Evolutionary conservation across 2,113 vertebrate genomes (phyloP).

Genomic region (Oncorhynchus gorbuscha): DNA sequence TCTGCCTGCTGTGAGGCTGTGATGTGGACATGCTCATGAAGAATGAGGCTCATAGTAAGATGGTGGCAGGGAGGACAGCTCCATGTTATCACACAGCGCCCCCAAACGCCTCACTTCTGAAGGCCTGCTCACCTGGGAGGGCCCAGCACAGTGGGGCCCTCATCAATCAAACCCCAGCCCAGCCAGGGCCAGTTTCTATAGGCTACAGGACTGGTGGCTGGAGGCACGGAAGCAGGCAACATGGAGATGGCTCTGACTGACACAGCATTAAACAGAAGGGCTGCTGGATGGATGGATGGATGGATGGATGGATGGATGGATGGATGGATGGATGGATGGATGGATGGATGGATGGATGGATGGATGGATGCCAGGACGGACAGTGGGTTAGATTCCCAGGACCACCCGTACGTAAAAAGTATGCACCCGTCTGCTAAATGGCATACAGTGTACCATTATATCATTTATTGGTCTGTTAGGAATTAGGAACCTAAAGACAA

Average conservation of each 20-base stretch:
- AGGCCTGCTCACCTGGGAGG: slow-evolving; percentile 55
- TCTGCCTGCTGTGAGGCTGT: slow-evolving; percentile 45
- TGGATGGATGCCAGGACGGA: no score
- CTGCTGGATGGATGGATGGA: neutral
- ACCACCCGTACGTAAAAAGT: no score
- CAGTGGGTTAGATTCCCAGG: no score
- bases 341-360: neutral
- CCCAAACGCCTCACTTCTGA: slow-evolving; percentile 56
- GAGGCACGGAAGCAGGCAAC: neutral
- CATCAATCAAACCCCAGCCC: slow-evolving; percentile 56
- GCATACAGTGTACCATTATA: no score
- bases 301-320: no score
- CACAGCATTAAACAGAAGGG: slow-evolving; percentile 37
- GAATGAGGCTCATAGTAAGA: slow-evolving; percentile 34
- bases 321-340: no score
- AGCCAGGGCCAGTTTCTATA: slow-evolving; percentile 29
- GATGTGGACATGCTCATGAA: slow-evolving; percentile 62
- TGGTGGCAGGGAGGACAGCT: slow-evolving; percentile 63
- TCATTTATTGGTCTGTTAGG: no score
- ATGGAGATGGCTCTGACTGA: slow-evolving; percentile 21
- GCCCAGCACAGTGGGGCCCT: slow-evolving; percentile 43
- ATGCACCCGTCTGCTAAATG: no score
- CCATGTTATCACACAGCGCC: slow-evolving; percentile 64
- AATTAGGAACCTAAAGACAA: no score
- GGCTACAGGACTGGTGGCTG: no score